These are phyloP conservation scores for Eurytoma adleriae DNA, from an alignment of 2,888 invertebrate genomes.

Conservation along the genomic window DNA sequence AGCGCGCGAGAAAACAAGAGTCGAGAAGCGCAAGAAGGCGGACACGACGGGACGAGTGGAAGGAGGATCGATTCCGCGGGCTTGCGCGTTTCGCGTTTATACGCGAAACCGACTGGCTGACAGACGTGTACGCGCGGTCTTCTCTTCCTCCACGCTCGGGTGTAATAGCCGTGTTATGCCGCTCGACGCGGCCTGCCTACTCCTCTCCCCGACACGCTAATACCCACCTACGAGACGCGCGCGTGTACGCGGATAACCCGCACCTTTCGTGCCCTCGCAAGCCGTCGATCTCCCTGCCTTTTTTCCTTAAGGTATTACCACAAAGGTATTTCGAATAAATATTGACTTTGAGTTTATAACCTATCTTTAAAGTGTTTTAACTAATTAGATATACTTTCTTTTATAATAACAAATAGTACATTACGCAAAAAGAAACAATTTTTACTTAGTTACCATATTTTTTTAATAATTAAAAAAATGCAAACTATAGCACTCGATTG, in stretches of 20 bases:
- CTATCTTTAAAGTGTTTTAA: no score
- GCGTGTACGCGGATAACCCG: slow-evolving; percentile 31
- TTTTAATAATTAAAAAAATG: no score
- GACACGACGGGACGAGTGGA: neutral
- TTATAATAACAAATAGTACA: no score
- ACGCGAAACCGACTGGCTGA: slow-evolving; percentile 9
- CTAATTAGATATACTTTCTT: no score
- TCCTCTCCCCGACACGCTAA: slow-evolving; percentile 71
- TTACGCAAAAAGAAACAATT: no score
- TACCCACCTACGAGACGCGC: slow-evolving; percentile 68
- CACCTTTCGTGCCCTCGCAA: slow-evolving; percentile 21
- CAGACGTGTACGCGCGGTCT: slow-evolving; percentile 26
- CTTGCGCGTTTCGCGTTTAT: neutral
- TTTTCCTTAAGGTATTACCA: neutral
- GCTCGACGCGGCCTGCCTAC: neutral
- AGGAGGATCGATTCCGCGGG: slow-evolving; percentile 28
- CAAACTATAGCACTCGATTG: no score
- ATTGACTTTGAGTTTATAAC: no score
- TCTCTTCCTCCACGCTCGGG: slow-evolving; percentile 4
- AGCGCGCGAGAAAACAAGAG: slow-evolving; percentile 42
- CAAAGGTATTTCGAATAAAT: neutral
- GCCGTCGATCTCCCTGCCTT: slow-evolving; percentile 8
- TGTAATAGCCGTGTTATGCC: neutral
- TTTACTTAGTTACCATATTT: no score
- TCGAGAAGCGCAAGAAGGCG: slow-evolving; percentile 25